These are phyloP conservation scores for Australoheros scitulus DNA, from an alignment of 2,113 vertebrate species.

Conservation along the genomic window DNA sequence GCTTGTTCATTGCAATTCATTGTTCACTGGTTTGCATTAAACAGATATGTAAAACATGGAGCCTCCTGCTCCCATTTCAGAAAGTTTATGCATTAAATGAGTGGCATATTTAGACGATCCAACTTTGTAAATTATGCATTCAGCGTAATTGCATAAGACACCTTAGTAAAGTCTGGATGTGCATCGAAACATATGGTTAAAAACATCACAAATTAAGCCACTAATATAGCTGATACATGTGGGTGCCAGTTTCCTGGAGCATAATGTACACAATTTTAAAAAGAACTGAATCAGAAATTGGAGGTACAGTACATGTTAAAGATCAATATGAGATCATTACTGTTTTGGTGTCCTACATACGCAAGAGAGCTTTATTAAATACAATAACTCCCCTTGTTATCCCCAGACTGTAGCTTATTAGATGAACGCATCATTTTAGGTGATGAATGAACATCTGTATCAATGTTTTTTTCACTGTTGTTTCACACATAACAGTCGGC, in stretches of 20 bases:
- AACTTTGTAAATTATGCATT: neutral
- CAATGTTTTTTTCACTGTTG: neutral
- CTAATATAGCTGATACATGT: neutral
- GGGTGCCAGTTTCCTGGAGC: neutral
- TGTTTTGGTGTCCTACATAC: neutral
- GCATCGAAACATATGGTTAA: neutral
- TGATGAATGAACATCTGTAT: neutral
- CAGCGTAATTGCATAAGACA: neutral
- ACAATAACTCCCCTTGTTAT: neutral
- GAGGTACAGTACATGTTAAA: neutral
- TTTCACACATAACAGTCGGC: neutral
- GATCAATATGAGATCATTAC: neutral
- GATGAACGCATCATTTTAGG: neutral
- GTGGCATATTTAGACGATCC: neutral
- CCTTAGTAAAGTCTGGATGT: fast-evolving
- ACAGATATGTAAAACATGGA: neutral
- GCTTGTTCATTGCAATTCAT: neutral
- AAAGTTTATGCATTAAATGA: neutral
- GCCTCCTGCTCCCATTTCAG: neutral
- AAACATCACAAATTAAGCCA: neutral
- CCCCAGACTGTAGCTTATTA: neutral
- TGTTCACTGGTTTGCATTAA: neutral
- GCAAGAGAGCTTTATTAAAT: too few relatives aligned
- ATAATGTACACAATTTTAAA: too few relatives aligned
- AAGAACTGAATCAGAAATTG: neutral